These are phyloP conservation scores for Monarcha castaneiventris DNA, from an alignment of 2,113 vertebrate species.

Conservation along the genomic window DNA sequence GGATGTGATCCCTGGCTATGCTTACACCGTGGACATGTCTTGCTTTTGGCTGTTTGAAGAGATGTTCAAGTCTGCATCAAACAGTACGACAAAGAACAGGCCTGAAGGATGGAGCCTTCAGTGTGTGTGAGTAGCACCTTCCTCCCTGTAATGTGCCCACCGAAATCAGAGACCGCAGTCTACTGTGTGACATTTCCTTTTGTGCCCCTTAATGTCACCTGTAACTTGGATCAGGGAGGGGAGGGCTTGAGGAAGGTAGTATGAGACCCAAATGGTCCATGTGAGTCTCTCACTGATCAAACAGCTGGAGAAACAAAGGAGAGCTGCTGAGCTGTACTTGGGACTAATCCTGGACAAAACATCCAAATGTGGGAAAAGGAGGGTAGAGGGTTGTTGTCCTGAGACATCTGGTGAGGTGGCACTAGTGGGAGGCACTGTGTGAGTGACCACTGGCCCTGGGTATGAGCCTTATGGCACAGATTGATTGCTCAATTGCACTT, in stretches of 20 bases:
- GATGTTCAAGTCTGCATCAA: background rate
- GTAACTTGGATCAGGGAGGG: background rate
- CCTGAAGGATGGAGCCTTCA: background rate
- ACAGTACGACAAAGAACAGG: fast-evolving
- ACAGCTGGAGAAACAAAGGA: background rate
- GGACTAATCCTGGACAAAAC: background rate
- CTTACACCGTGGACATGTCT: background rate
- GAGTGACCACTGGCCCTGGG: background rate
- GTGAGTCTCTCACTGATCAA: background rate
- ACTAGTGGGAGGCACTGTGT: background rate
- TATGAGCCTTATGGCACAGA: background rate
- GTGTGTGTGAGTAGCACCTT: background rate
- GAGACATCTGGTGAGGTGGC: background rate
- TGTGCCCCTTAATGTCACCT: background rate
- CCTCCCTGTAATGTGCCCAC: background rate
- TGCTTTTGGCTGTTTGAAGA: background rate
- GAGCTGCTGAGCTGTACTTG: background rate
- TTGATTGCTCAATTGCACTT: fast-evolving
- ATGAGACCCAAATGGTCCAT: background rate
- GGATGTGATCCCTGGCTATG: background rate
- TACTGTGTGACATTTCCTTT: background rate
- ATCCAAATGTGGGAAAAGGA: fast-evolving
- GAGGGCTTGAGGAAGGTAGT: background rate
- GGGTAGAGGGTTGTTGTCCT: background rate
- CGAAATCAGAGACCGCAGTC: background rate